These are phyloP conservation scores for Numida meleagris DNA, from an alignment of 2,113 vertebrate species.

Conservation along the genomic window DNA sequence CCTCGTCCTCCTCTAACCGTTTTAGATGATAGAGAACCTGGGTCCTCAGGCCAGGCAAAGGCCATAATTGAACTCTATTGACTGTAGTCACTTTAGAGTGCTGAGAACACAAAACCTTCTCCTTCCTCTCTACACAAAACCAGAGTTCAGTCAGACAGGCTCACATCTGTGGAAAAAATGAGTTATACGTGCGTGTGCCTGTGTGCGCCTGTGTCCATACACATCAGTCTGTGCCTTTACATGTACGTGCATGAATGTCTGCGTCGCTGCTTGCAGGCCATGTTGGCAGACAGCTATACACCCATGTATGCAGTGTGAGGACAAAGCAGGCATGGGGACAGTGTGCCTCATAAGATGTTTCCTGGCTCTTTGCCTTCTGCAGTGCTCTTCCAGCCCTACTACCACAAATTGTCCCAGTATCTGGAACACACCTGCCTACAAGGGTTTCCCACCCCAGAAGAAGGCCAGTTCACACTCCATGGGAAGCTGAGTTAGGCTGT, in stretches of 20 bases:
- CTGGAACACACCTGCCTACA: not conserved
- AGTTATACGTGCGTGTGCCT: not conserved
- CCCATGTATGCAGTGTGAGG: not conserved
- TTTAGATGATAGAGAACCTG: not conserved
- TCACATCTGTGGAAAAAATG: not conserved
- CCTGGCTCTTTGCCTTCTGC: not conserved
- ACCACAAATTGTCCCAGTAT: not conserved
- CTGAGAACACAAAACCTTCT: not conserved
- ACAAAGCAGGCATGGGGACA: not conserved
- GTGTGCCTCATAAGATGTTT: not conserved
- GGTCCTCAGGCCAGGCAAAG: conserved; percentile 17
- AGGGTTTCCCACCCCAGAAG: accelerated
- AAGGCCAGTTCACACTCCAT: not conserved
- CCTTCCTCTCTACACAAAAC: not conserved
- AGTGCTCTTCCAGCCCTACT: not conserved
- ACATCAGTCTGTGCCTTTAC: not conserved
- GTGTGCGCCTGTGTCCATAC: not conserved
- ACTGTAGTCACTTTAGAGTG: not conserved
- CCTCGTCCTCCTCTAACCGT: conserved; percentile 4
- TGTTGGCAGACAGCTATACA: not conserved
- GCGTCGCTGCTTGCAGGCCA: not conserved
- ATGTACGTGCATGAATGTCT: not conserved
- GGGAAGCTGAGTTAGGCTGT: not conserved
- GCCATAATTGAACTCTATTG: conserved; percentile 1
- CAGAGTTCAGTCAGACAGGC: not conserved